phyloP scores from a whole-genome alignment of 1,140 invertebrate species.

The Meloidogyne chitwoodi region DNA sequence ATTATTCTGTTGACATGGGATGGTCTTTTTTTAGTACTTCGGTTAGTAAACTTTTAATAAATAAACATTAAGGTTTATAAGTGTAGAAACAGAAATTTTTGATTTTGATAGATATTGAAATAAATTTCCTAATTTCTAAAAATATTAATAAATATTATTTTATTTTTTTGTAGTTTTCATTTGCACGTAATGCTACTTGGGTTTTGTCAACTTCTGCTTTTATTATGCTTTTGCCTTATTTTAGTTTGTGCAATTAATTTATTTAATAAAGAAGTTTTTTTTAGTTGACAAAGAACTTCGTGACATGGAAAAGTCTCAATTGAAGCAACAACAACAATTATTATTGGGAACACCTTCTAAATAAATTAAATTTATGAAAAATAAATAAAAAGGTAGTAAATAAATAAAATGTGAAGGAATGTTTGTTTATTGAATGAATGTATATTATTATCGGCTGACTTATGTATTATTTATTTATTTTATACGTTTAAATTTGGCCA shows the following conservation, averaged over 20 bases:
- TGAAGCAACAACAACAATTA: conserved; percentile 58
- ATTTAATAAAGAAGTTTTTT: neutral
- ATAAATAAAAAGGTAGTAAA: too few species aligned
- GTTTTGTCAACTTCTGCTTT: conserved; percentile 47
- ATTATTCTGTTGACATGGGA: conserved; percentile 23
- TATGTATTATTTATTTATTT: too few species aligned
- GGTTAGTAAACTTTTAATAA: too few species aligned
- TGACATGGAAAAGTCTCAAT: conserved; percentile 54
- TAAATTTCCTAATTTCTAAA: too few species aligned
- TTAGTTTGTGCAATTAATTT: conserved; percentile 7
- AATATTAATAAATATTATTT: too few species aligned
- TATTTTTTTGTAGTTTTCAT: conserved; percentile 35
- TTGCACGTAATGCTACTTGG: conserved; percentile 48
- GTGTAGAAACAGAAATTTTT: too few species aligned
- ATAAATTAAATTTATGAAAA: conserved; percentile 9
- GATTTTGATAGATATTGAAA: too few species aligned
- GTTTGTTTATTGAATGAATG: too few species aligned
- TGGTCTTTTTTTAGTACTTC: conserved; percentile 30
- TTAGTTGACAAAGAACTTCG: conserved; percentile 54
- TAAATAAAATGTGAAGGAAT: too few species aligned
- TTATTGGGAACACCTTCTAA: conserved; percentile 43
- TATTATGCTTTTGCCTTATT: conserved; percentile 56
- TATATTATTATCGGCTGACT: too few species aligned
- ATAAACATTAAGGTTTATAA: too few species aligned
- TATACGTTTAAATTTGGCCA: too few species aligned